These are phyloP conservation scores for Sarcophaga caerulescens DNA, from an alignment of 2,888 invertebrate species.

Conservation along the genomic window DNA sequence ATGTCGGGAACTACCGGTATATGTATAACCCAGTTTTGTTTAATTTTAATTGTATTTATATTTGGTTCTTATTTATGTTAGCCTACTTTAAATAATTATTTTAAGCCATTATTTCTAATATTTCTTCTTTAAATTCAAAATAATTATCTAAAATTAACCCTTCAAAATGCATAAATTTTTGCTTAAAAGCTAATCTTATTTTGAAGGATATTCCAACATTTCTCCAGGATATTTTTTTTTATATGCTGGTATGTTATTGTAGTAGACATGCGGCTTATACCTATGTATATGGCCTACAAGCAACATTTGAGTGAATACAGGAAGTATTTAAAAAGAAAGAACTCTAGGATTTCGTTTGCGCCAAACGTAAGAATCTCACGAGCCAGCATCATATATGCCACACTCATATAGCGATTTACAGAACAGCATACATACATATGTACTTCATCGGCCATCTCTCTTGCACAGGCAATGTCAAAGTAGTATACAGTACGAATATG, in stretches of 20 bases:
- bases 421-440: slow-evolving; percentile 10
- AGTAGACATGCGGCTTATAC: slow-evolving; percentile 25
- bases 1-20: too few relatives aligned
- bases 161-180: too few relatives aligned
- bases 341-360: slow-evolving; percentile 1
- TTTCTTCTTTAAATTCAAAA: too few relatives aligned
- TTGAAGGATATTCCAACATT: slow-evolving; percentile 34
- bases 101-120: too few relatives aligned
- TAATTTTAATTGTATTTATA: too few relatives aligned
- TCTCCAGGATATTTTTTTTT: slow-evolving; percentile 46
- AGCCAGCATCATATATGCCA: slow-evolving; percentile 53
- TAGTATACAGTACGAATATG: slow-evolving; percentile 36
- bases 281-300: slow-evolving; percentile 24
- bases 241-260: slow-evolving; percentile 61
- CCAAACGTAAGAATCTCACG: slow-evolving; percentile 59
- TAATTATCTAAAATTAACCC: too few relatives aligned
- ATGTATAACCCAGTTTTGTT: too few relatives aligned
- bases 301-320: slow-evolving; percentile 68
- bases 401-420: background rate
- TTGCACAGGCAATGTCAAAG: slow-evolving; percentile 35
- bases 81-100: too few relatives aligned
- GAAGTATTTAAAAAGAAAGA: slow-evolving; percentile 50
- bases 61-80: too few relatives aligned
- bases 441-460: slow-evolving; percentile 47
- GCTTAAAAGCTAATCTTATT: too few relatives aligned